A percentile compares a stretch with the other conserved stretches of the same genome.
These are phyloP conservation scores for Cyrtorhinus lividipennis DNA, from an alignment of 1,140 invertebrate species.

Conservation along the genomic window DNA sequence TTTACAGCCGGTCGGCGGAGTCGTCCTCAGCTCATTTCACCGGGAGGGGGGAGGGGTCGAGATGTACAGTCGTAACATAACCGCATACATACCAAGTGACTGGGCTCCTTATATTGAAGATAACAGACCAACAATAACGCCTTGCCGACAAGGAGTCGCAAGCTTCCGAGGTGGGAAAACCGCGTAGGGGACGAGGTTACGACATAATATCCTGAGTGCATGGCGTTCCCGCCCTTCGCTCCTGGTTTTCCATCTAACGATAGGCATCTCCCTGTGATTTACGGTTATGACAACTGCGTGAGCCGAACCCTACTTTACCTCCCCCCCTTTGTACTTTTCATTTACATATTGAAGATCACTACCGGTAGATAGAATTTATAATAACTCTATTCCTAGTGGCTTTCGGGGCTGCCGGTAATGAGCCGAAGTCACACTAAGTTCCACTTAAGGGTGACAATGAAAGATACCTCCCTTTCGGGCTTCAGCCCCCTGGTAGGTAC, in stretches of 20 bases:
- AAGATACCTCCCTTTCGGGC: neutral
- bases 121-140: neutral
- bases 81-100: neutral
- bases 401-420: neutral
- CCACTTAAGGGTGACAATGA: conserved; percentile 9
- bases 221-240: neutral
- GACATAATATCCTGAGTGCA: conserved; percentile 10
- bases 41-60: too few species aligned
- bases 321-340: conserved; percentile 8
- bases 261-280: conserved; percentile 4
- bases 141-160: neutral
- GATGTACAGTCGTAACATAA: neutral
- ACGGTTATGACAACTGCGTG: conserved; percentile 14
- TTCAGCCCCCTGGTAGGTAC: neutral
- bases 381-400: conserved; percentile 5
- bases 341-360: conserved; percentile 17
- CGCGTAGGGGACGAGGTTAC: neutral
- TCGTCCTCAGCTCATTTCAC: neutral
- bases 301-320: neutral
- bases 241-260: conserved; percentile 4
- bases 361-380: conserved; percentile 12
- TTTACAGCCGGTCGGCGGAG: neutral
- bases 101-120: neutral
- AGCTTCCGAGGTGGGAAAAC: neutral
- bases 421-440: conserved; percentile 6